Evolutionary conservation across 2,113 vertebrate genomes (phyloP).

Genomic region (Myrmecophaga tridactyla): DNA sequence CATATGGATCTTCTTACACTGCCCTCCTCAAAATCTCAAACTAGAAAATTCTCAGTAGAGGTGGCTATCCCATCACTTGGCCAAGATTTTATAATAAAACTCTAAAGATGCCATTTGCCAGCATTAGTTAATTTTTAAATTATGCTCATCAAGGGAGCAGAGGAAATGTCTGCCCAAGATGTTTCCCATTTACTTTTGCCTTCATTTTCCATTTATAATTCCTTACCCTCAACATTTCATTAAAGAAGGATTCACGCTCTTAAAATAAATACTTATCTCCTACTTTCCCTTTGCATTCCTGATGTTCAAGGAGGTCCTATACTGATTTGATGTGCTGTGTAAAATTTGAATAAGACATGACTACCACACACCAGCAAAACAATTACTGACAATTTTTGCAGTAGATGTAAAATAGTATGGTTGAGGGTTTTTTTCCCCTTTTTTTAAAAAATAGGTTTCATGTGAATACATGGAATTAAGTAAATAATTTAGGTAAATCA

Average conservation of each 20-base stretch:
- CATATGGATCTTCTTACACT: not conserved
- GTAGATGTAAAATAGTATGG: not conserved
- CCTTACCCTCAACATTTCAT: not conserved
- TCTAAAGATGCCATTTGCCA: constrained; percentile 5
- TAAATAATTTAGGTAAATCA: not conserved
- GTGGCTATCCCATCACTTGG: not conserved
- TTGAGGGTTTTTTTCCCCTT: not conserved
- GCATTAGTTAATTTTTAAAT: not conserved
- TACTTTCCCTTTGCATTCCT: not conserved
- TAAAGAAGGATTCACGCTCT: not conserved
- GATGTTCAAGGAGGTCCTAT: not conserved
- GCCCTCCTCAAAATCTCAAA: not conserved
- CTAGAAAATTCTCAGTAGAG: constrained; percentile 28
- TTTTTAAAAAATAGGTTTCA: not conserved
- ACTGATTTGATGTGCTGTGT: not conserved
- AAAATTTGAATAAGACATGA: not conserved
- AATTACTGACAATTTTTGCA: not conserved
- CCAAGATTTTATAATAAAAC: constrained; percentile 25
- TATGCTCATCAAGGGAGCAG: not conserved
- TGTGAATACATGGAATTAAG: not conserved
- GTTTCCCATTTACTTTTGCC: not conserved
- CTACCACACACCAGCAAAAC: not conserved
- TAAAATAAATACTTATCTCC: not conserved
- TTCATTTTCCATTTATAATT: constrained; percentile 11
- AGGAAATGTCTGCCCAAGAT: not conserved